These are phyloP conservation scores for Pammene fasciana DNA, from an alignment of 2,888 invertebrate genomes.

Conservation along the genomic window DNA sequence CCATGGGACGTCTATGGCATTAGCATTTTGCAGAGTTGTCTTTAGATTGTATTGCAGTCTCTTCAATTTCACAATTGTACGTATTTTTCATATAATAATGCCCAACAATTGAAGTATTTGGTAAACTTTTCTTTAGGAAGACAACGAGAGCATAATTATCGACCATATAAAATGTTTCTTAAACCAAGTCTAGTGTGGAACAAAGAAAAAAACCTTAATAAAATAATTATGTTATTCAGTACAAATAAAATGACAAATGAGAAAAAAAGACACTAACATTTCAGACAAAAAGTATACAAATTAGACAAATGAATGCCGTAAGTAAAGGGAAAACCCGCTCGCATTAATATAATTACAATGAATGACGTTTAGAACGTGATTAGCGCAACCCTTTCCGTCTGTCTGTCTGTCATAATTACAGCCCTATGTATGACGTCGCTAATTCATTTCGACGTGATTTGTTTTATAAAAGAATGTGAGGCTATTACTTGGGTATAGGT, in stretches of 20 bases:
- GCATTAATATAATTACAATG: constrained; percentile 38
- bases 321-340: constrained; percentile 29
- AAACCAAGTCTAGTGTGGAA: too few species aligned
- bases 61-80: too few species aligned
- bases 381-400: constrained; percentile 62
- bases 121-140: too few species aligned
- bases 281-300: constrained; percentile 15
- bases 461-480: constrained; percentile 18
- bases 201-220: too few species aligned
- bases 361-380: constrained; percentile 62
- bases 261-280: neutral
- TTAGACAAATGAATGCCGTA: constrained; percentile 11
- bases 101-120: too few species aligned
- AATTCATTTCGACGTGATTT: constrained; percentile 54
- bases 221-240: too few species aligned
- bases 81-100: too few species aligned
- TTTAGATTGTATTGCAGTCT: neutral
- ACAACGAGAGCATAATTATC: too few species aligned
- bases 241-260: neutral
- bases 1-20: neutral
- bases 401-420: constrained; percentile 67
- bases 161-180: too few species aligned
- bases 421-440: constrained; percentile 54
- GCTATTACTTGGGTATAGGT: neutral
- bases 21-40: neutral